Evolutionary conservation across 2,888 invertebrate species (phyloP).

Genomic region (Aradus depressus): DNA sequence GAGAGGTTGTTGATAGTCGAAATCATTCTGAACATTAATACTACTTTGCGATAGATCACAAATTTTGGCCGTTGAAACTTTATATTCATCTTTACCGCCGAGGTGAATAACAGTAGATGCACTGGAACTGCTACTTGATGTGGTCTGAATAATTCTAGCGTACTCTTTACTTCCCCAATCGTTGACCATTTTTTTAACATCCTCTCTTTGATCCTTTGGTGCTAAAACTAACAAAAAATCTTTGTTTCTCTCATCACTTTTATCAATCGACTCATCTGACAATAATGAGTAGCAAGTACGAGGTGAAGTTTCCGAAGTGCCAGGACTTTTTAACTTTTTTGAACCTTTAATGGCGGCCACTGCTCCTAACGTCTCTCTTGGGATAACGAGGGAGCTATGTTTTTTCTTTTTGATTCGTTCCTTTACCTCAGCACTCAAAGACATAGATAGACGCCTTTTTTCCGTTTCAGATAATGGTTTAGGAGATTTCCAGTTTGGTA

Average conservation of each 20-base stretch:
- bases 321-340: conserved; percentile 33
- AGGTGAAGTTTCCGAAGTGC: conserved; percentile 37
- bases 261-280: conserved; percentile 36
- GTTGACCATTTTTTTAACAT: conserved; percentile 37
- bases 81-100: conserved; percentile 25
- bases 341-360: conserved; percentile 44
- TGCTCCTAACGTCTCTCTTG: conserved; percentile 48
- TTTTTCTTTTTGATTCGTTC: conserved; percentile 43
- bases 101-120: conserved; percentile 33
- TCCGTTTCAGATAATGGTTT: conserved; percentile 50
- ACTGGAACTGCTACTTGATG: conserved; percentile 39
- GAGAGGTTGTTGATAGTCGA: conserved; percentile 21
- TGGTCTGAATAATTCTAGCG: conserved; percentile 38
- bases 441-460: conserved; percentile 59
- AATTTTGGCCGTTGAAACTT: conserved; percentile 12
- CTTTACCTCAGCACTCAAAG: conserved; percentile 59
- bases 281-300: conserved; percentile 41
- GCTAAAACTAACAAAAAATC: conserved; percentile 41
- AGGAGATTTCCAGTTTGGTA: conserved; percentile 33
- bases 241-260: conserved; percentile 34
- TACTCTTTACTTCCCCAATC: conserved; percentile 36
- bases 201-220: conserved; percentile 34
- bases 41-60: conserved; percentile 19
- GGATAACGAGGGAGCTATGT: conserved; percentile 36
- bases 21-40: conserved; percentile 11